Evolutionary conservation across 1,140 invertebrate genomes (phyloP), one percentile per base, ranked within the genome.

Genomic region (Meloidogyne floridensis): DNA sequence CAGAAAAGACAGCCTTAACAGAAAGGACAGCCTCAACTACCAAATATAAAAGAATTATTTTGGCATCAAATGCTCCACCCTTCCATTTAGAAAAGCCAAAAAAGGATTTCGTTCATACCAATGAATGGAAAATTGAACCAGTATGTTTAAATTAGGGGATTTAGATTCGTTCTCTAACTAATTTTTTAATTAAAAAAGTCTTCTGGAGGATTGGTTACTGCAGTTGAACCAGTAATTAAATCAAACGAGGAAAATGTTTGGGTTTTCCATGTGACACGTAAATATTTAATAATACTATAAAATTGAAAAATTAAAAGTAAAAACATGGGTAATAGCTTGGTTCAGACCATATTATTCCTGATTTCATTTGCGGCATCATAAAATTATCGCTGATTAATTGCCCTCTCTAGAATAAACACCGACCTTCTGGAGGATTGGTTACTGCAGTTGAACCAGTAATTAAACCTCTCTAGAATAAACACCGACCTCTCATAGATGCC

Each of bases 391-490:
- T 32, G 32, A 32, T 32, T 32, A 32, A 32, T 32, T 32, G 32
- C 32, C 32, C 32, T 32, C 32, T 32, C 32, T 32, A 32, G 32
- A 32, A 32, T 32, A 32, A 32, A 32, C 32, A 20, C 20, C 20
- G 20, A 20, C 20, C 20, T 20, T 88, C 86, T 18, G 88, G 88
- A 10, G 88, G 88, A 11, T 77, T 89, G 4, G 89, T 89, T 13
- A 84, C 85, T 7, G 90, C 89, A 80, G 89, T 90, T 3, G 89
- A 89, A 75, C 88, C 88, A 11, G 86, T 89, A 1, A 89, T 89
- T 89, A 83, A 84, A 18, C 20, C 20, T 20, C 20, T 20, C 20
- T 20, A 20, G 20, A 20, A 20, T 20, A 20, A 20, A 20, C 20
- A 32, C 32, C 32, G 32, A 32, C 32, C 32, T 32, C 32, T 32